Base-by-base conservation (phyloP, 2,113 vertebrate species). In the Aramus guarauna region DNA sequence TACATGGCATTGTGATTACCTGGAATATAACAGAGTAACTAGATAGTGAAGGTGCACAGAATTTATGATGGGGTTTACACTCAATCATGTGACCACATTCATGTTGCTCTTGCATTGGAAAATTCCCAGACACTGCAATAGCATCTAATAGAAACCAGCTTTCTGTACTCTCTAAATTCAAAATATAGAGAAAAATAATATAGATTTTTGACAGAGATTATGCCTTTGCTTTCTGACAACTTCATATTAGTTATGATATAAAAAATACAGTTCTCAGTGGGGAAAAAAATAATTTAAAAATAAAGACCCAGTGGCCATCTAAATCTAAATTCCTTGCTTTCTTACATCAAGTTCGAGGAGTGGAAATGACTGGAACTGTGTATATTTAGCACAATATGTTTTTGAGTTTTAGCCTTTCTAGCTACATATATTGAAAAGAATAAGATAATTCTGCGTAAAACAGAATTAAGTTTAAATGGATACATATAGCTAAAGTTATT, bases 301-400 rank as follows among this genome's bases (percentile, higher is more conserved):
- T 86, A 12, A 55, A 92, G 76, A 84, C 69, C 37, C 66, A 89
- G 90, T 91, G 75, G 32, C 34, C 43, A 88, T 71, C 73, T 90
- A 90, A 74, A 78, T 93, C 64, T 68, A 56, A 95, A 88, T 66
- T 86, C 37, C 67, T 85, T 47, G 2, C 55, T 94, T 92, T 91
- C 92, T 90, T 92, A 48, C 75, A 77, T 78, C 80, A 91, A 93
- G 29, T 80, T 95, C 82, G 95, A 97, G 92, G 76, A 75, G 37
- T 45, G 20, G 52, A 76, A 95, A 91, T 90, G 30, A 72, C 75
- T 77, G 82, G 48, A 89, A 74, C 8, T 19, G 18, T 11, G 34
- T 34, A 62, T 66, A 39, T 75, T 92, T 59, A 95, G 34, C 41
- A 60, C 22, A 85, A 52, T 27, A 78, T n/a, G 58, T 59, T 89